Evolutionary conservation across 2,113 vertebrate genomes (phyloP), one percentile per base, ranked within the genome.

Genomic region (Brachypteracias leptosomus): DNA sequence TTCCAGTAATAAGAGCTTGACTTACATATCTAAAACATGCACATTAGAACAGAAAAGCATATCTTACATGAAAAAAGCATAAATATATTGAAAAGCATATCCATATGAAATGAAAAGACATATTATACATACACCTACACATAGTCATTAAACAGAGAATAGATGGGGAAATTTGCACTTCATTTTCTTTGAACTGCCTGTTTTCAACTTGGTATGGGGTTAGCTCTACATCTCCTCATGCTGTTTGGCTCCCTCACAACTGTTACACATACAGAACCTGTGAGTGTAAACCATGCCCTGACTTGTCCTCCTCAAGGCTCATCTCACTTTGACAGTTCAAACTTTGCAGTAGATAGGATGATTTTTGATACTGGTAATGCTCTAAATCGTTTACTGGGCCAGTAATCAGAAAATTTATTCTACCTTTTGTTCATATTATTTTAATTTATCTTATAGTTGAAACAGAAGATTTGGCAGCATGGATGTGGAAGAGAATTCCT

Each of bases 21-120:
- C 93, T 97, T 95, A 97, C 86, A 94, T 90, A 95, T 51, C n/a
- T 95, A 90, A 93, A 88, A 52, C 94, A 90, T 87, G 57, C n/a
- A 85, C 36, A 72, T 65, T 77, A 72, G 65, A 88, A 90, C 33
- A 86, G 74, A 90, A 91, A 81, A 93, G 55, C 4, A 10, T 28
- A 84, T 75, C 89, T 90, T 83, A 74, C 72, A 79, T 62, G 57
- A 94, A 70, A 91, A 88, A 49, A 7, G 58, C 82, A 90, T 90
- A 86, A 85, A 80, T 86, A 59, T 21, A 79, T 76, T 70, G 15
- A 88, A 93, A 83, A 88, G 46, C 17, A 63, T 67, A 90, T 11
- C 51, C 35, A 71, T 42, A 95, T 13, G 84, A 74, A 88, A 91
- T 70, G 62, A 85, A 91, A 90, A 89, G 51, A 6, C 59, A 22